These are phyloP conservation scores for Apamea epomidion DNA, from an alignment of 2,888 invertebrate species.

Conservation along the genomic window DNA sequence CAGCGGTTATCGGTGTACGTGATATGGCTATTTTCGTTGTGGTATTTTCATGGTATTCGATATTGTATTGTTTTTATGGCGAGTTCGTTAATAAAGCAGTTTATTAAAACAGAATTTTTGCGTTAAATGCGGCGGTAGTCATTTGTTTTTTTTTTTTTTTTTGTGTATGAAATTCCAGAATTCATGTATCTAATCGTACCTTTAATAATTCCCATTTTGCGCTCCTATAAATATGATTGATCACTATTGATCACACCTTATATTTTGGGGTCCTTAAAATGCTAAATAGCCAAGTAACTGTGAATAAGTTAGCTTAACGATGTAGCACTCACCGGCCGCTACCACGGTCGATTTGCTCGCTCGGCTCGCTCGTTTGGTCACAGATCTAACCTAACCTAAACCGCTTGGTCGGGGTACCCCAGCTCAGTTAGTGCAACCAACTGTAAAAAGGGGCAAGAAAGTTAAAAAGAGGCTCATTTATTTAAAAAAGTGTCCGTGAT, in stretches of 20 bases:
- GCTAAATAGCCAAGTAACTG: background rate
- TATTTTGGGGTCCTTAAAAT: background rate
- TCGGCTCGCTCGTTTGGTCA: background rate
- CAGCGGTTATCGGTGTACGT: constrained; percentile 30
- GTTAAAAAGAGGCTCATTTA: background rate
- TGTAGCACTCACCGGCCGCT: too few species aligned
- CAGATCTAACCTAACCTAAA: too few species aligned
- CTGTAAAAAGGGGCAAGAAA: too few species aligned
- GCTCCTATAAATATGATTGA: background rate
- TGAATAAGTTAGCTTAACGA: background rate
- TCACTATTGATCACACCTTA: too few species aligned
- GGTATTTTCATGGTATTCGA: background rate
- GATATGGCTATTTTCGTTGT: background rate
- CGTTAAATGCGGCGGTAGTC: background rate
- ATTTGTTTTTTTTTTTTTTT: background rate
- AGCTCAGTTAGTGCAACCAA: too few species aligned
- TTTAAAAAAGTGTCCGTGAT: background rate
- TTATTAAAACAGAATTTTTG: background rate
- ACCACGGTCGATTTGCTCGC: too few species aligned
- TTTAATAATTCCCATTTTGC: background rate
- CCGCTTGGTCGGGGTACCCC: too few species aligned
- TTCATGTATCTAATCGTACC: background rate
- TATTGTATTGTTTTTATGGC: constrained; percentile 16
- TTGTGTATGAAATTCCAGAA: too few species aligned
- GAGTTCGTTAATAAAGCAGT: background rate